Conservation (phyloP, 2,888 invertebrate genomes). For the Pilophorus perplexus region DNA sequence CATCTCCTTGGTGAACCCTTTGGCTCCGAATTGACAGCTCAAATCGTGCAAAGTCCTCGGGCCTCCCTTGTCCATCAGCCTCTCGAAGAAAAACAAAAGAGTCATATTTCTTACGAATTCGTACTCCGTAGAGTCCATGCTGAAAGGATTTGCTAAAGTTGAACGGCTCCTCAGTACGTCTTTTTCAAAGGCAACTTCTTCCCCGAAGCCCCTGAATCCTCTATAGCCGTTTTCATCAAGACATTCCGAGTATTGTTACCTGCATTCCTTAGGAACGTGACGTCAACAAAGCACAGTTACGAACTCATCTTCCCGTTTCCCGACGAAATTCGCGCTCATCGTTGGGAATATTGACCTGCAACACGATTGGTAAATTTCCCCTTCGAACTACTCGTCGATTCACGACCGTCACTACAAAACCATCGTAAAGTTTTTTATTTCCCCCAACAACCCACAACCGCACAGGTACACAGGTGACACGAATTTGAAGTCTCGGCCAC, state of each 20-base stretch:
- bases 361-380: too few relatives aligned
- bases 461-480: slow-evolving; percentile 31
- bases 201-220: slow-evolving; percentile 22
- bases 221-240: slow-evolving; percentile 37
- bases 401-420: too few relatives aligned
- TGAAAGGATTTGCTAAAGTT: slow-evolving; percentile 40
- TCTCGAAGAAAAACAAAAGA: slow-evolving; percentile 96
- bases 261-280: slow-evolving; percentile 43
- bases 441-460: slow-evolving; percentile 13
- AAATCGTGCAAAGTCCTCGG: slow-evolving; percentile 95
- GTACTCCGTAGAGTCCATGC: slow-evolving; percentile 91
- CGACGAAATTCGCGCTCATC: slow-evolving; percentile 18
- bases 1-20: slow-evolving; percentile 99
- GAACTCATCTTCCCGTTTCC: neutral
- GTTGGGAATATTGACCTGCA: neutral
- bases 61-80: slow-evolving; percentile 93
- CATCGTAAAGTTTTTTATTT: neutral
- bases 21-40: slow-evolving; percentile 98
- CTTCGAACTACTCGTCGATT: too few relatives aligned
- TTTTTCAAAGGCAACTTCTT: neutral
- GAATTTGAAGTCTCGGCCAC: slow-evolving; percentile 24
- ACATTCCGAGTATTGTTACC: slow-evolving; percentile 39
- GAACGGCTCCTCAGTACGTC: neutral
- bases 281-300: slow-evolving; percentile 46
- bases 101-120: slow-evolving; percentile 93